These are phyloP conservation scores for Colletes collaris DNA, from an alignment of 2,888 invertebrate genomes.

Conservation along the genomic window DNA sequence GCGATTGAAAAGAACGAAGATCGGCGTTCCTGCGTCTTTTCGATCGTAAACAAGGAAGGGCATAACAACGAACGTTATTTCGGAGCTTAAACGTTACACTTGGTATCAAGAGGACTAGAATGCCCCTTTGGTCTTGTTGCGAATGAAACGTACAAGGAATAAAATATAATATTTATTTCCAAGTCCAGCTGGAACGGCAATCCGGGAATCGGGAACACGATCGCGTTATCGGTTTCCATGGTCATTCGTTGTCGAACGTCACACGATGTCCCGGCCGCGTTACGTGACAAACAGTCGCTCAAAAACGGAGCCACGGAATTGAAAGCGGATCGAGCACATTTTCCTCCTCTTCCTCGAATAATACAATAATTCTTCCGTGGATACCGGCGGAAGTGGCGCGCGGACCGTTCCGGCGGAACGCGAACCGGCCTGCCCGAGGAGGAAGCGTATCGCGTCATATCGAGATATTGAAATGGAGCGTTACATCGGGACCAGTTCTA, in stretches of 20 bases:
- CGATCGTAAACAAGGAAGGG: too few species aligned
- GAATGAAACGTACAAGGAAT: too few species aligned
- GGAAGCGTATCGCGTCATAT: constrained; percentile 41
- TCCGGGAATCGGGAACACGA: constrained; percentile 21
- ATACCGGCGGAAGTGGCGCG: constrained; percentile 14
- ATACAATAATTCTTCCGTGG: constrained; percentile 53
- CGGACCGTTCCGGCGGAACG: constrained; percentile 4
- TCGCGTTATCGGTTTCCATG: constrained; percentile 31
- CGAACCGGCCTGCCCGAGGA: constrained; percentile 4
- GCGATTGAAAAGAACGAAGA: too few species aligned
- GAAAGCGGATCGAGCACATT: constrained; percentile 1
- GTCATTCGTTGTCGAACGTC: constrained; percentile 15
- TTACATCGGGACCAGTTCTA: constrained; percentile 55
- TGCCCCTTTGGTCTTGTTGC: too few species aligned
- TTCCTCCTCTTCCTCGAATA: constrained; percentile 27
- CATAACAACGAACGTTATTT: too few species aligned
- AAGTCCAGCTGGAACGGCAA: background rate
- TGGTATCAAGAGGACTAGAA: too few species aligned
- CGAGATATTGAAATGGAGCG: constrained; percentile 58
- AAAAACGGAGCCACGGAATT: constrained; percentile 14
- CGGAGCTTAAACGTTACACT: too few species aligned
- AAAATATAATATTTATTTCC: too few species aligned
- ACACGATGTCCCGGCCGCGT: background rate
- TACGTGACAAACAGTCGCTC: constrained; percentile 14
- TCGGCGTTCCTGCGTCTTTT: too few species aligned